Percentiles rank a stretch among this genome's conserved stretches.
These are phyloP conservation scores for Alcedo atthis DNA, from an alignment of 2,797 vertebrate species.

Conservation along the genomic window DNA sequence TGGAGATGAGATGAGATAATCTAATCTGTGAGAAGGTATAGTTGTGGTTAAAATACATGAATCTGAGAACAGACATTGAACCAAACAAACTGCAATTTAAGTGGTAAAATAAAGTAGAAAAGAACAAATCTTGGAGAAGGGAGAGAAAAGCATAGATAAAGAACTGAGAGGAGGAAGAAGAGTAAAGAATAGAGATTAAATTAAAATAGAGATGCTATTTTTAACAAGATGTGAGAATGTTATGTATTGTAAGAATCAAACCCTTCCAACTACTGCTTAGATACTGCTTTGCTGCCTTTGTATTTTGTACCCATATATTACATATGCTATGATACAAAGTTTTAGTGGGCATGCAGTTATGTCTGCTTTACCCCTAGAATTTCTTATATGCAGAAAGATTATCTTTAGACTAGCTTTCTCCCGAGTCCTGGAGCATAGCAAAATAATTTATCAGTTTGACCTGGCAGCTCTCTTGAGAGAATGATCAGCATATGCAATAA, in stretches of 20 bases:
- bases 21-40: neutral
- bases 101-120: neutral
- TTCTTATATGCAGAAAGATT: neutral
- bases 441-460: neutral
- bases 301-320: neutral
- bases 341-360: fast-evolving
- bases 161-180: neutral
- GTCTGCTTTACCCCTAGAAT: neutral
- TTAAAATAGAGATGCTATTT: neutral
- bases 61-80: neutral
- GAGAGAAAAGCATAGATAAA: neutral
- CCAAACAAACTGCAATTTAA: neutral
- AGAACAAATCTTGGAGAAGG: neutral
- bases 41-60: neutral
- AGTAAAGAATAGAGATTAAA: neutral
- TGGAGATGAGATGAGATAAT: neutral
- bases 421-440: neutral
- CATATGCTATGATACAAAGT: neutral
- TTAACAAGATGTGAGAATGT: neutral
- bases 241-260: neutral
- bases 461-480: neutral
- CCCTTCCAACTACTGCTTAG: neutral
- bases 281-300: neutral
- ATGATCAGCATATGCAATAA: neutral
- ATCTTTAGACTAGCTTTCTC: neutral